phyloP scores from a whole-genome alignment of 2,888 invertebrate genomes.

The Odontothrips loti region DNA sequence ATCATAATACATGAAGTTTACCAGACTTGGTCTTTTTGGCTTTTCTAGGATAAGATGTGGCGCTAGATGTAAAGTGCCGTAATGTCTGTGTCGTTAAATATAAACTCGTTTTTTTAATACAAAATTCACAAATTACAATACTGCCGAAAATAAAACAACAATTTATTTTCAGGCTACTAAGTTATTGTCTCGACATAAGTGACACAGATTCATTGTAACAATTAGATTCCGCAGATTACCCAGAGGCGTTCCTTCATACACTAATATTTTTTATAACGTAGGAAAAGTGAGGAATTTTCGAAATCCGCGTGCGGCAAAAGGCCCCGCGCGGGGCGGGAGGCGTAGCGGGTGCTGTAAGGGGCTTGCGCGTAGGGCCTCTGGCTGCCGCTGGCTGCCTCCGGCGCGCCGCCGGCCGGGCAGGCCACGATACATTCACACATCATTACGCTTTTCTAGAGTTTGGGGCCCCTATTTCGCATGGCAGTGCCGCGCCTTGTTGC shows the following conservation, averaged over 20 bases:
- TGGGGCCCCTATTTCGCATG: not conserved
- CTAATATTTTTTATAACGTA: not conserved
- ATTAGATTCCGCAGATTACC: not conserved
- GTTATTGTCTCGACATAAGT: not conserved
- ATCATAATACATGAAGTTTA: not conserved
- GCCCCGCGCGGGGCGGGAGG: not conserved
- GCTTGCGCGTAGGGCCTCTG: too few relatives aligned
- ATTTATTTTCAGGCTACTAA: not conserved
- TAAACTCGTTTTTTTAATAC: not conserved
- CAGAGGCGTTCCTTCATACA: not conserved
- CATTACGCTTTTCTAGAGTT: not conserved
- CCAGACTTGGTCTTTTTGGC: conserved; percentile 24
- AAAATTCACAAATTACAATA: not conserved
- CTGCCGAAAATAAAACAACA: not conserved
- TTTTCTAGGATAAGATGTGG: not conserved
- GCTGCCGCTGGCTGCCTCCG: too few relatives aligned
- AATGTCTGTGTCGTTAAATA: not conserved
- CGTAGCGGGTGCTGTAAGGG: too few relatives aligned
- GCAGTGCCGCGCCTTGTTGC: not conserved
- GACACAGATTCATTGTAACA: not conserved
- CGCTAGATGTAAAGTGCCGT: not conserved
- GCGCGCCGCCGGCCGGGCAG: too few relatives aligned
- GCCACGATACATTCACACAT: conserved; percentile 8
- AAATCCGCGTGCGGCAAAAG: not conserved
- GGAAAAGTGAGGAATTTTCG: not conserved